phyloP scores from a whole-genome alignment of 2,113 vertebrate species.

The Crotalus horridus region DNA sequence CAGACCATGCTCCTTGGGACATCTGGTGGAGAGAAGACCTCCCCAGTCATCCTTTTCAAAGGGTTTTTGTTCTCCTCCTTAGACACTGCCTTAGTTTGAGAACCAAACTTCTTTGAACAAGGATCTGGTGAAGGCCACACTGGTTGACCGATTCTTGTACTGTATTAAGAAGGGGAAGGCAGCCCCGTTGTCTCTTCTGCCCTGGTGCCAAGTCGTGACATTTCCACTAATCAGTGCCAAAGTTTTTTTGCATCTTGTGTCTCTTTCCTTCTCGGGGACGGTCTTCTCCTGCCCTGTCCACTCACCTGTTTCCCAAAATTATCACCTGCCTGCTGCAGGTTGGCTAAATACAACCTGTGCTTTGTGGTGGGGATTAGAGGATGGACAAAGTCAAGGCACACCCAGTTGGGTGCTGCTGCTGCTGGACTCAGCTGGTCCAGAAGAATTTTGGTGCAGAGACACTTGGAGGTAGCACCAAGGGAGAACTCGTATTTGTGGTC shows the following conservation, averaged over 20 bases:
- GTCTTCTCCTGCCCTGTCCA: not conserved
- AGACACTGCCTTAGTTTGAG: not conserved
- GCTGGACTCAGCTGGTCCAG: not conserved
- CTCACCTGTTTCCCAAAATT: not conserved
- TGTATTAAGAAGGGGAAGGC: not conserved
- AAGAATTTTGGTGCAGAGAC: not conserved
- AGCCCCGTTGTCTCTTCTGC: not conserved
- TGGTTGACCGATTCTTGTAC: conserved; percentile 28
- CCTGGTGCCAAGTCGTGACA: accelerated
- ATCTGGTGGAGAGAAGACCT: not conserved
- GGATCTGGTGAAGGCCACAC: not conserved
- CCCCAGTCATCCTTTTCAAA: conserved; percentile 42
- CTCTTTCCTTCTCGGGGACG: accelerated
- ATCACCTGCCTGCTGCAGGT: not conserved
- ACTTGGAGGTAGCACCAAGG: not conserved
- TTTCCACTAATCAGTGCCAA: conserved; percentile 50
- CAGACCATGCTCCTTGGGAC: not conserved
- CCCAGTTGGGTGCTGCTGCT: not conserved
- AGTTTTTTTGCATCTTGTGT: conserved; percentile 1
- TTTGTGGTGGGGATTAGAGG: not conserved
- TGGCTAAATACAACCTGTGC: conserved; percentile 36
- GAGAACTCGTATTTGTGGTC: not conserved
- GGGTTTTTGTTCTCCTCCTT: conserved; percentile 4
- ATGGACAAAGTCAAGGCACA: not conserved
- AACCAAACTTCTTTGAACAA: not conserved